Percentiles rank a stretch among this genome's conserved stretches.
Conservation (phyloP, 2,797 vertebrate genomes). For the Takifugu rubripes region DNA sequence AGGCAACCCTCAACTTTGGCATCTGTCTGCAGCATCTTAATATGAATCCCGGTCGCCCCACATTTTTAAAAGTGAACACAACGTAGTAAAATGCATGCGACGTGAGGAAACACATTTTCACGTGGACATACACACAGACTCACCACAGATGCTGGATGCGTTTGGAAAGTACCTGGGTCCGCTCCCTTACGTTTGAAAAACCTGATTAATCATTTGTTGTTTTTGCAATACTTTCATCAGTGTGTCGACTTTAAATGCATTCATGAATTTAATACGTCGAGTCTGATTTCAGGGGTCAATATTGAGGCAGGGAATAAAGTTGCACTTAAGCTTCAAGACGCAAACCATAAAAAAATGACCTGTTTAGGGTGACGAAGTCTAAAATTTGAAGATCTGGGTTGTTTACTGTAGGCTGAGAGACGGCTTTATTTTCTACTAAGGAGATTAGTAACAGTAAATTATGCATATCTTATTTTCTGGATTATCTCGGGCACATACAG, state of each 20-base stretch:
- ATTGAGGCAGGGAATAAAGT: constrained; percentile 20
- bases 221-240: background rate
- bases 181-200: too few relatives aligned
- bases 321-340: constrained; percentile 41
- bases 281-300: too few relatives aligned
- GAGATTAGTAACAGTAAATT: constrained; percentile 81
- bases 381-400: constrained; percentile 61
- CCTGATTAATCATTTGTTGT: background rate
- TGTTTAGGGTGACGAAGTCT: constrained; percentile 38
- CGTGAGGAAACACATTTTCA: constrained; percentile 21
- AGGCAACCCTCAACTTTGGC: constrained; percentile 63
- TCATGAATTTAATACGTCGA: too few relatives aligned
- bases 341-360: constrained; percentile 42
- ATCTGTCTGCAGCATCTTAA: constrained; percentile 66
- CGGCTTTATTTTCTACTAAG: constrained; percentile 70
- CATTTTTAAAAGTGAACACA: constrained; percentile 30
- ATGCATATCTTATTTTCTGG: constrained; percentile 80
- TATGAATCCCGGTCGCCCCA: constrained; percentile 37
- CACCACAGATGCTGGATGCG: background rate
- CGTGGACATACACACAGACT: background rate
- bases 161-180: too few relatives aligned
- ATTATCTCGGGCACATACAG: constrained; percentile 73
- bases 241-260: too few relatives aligned
- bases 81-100: too few relatives aligned
- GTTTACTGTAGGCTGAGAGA: constrained; percentile 73